phyloP scores from a whole-genome alignment of 1,140 invertebrate species.

The Cardiocondyla obscurior region DNA sequence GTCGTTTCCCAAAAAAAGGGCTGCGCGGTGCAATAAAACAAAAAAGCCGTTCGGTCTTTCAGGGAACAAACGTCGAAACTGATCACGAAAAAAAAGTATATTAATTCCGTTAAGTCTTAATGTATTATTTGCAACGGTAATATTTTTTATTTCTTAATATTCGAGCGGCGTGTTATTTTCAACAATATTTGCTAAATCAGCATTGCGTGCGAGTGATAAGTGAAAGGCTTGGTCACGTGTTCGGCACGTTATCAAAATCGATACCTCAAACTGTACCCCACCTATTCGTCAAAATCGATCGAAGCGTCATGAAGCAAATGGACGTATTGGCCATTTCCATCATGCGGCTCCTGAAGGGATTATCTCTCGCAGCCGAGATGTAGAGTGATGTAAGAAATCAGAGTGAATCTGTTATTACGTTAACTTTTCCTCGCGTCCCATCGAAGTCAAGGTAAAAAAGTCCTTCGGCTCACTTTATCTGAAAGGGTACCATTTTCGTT shows the following conservation, averaged over 20 bases:
- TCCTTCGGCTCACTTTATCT: background rate
- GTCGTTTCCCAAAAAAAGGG: constrained; percentile 27
- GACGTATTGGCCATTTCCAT: background rate
- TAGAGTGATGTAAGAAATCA: background rate
- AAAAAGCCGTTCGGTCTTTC: background rate
- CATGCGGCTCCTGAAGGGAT: background rate
- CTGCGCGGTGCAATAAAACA: background rate
- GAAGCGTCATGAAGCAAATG: background rate
- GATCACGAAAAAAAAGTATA: background rate
- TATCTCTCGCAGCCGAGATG: background rate
- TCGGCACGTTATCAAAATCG: background rate
- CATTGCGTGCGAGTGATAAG: background rate
- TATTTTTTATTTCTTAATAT: background rate
- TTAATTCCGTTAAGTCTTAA: background rate
- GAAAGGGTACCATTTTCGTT: background rate
- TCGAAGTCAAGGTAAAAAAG: background rate
- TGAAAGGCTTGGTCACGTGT: background rate
- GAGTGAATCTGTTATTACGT: background rate
- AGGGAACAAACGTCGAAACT: background rate
- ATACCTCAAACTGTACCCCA: background rate
- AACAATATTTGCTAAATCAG: background rate
- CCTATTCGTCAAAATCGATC: constrained; percentile 33
- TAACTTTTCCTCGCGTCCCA: background rate
- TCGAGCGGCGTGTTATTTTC: background rate
- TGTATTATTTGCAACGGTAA: background rate